phyloP scores from a whole-genome alignment of 2,113 vertebrate genomes.

The Dinomys branickii region DNA sequence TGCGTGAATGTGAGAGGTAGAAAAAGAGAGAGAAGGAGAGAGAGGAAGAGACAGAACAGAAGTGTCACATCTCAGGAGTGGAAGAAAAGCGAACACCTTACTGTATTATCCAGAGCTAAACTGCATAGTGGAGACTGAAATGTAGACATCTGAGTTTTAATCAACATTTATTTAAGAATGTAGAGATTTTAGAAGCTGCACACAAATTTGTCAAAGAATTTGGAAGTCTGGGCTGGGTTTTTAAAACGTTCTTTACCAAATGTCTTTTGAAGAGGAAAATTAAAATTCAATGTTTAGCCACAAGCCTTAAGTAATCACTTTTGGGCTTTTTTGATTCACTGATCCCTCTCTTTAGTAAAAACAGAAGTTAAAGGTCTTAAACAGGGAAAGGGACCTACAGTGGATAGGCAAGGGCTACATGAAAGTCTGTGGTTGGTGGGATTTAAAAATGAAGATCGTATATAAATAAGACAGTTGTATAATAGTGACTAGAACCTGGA shows the following conservation, averaged over 20 bases:
- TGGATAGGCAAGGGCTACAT: not conserved
- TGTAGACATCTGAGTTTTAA: not conserved
- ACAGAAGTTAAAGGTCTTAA: not conserved
- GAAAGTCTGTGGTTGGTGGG: not conserved
- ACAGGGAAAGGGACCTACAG: not conserved
- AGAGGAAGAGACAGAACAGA: not conserved
- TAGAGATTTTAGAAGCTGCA: not conserved
- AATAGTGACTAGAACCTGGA: not conserved
- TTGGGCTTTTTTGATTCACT: not conserved
- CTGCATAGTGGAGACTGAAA: not conserved
- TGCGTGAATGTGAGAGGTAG: not conserved
- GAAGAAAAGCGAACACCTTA: not conserved
- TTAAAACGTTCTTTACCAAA: not conserved
- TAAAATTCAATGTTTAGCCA: slow-evolving; percentile 36
- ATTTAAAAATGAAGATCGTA: not conserved
- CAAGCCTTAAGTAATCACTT: not conserved
- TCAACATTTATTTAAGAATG: not conserved
- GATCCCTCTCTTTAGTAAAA: not conserved
- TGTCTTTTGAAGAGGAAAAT: not conserved
- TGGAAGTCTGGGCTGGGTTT: not conserved
- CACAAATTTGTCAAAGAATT: not conserved
- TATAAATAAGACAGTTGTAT: not conserved
- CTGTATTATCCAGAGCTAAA: not conserved
- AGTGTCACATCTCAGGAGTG: not conserved
- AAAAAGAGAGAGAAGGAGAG: not conserved